Base-by-base conservation (phyloP, 2,888 invertebrate genomes). In the Pyrocoelia pectoralis region DNA sequence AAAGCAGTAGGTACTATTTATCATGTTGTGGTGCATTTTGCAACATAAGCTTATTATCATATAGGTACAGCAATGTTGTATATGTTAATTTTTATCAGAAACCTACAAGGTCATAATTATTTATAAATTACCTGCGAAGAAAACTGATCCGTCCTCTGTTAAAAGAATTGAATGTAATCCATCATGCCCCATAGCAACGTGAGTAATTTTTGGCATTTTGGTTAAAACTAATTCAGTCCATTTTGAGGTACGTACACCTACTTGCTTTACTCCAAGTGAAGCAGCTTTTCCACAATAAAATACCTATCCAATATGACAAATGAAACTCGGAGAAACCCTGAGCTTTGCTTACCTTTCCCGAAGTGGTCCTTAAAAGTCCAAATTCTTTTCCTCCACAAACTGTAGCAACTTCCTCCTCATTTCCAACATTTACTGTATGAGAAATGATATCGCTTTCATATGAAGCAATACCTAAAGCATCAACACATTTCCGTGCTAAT, bases 131-230 rank as follows among this genome's bases (percentile, higher is more conserved):
- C 83, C 88, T 48, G 87, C 84, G 81, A 95, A 95, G 77, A 93
- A 89, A 0, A 95, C 95, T 1, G 92, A 89, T 0, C 98, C 98
- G 77, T 95, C 95, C 74, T 97, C 95, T 38, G 95, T 88, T n/a
- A 98, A 87, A 24, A 98, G 81, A 54, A 98, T 84, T 0, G 94
- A 95, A 79, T 98, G 96, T 52, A 93, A 88, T 1, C 97, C 96
- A 77, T 98, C 98, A 76, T 97, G 97, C 0, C 98, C 97, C 1
- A 95, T 88, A 0, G 95, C 91, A 66, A 95, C 87, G 81, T 96
- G 90, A 0, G 84, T 82, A 61, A 92, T 87, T 75, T 88, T 89
- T 1, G 90, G 89, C 14, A 88, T 86, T 82, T 93, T 93, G 0
- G 89, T 85, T 55, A 87, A 82, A 46, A 84, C 81, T 74, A 90